phyloP scores from a whole-genome alignment of 1,140 invertebrate species.

The Phymorhynchus buccinoides region DNA sequence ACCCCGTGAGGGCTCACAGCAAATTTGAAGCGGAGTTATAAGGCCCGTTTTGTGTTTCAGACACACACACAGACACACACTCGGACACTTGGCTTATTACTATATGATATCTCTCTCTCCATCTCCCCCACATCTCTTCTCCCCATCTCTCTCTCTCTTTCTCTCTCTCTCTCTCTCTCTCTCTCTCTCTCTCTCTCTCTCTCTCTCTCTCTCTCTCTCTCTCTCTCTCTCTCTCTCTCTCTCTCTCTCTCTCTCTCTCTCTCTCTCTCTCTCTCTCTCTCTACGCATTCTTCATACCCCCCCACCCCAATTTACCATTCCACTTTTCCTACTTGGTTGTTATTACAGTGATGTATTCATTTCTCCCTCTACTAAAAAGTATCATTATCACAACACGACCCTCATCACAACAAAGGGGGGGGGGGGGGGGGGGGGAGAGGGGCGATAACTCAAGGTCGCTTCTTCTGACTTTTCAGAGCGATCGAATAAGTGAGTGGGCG shows the following conservation, averaged over 20 bases:
- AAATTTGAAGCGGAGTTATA: too few species aligned
- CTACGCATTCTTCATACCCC: background rate
- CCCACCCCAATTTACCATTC: background rate
- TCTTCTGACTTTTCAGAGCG: too few species aligned
- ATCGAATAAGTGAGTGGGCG: too few species aligned
- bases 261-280: conserved; percentile 15
- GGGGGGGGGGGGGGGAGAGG: background rate
- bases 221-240: background rate
- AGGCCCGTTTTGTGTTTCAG: too few species aligned
- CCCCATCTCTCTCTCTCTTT: background rate
- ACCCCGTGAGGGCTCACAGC: too few species aligned
- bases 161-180: background rate
- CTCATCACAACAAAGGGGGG: background rate
- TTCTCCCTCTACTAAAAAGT: too few species aligned
- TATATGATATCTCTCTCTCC: background rate
- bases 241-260: background rate
- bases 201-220: background rate
- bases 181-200: background rate
- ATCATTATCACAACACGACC: background rate
- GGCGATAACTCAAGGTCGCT: too few species aligned
- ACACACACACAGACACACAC: too few species aligned
- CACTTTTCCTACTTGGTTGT: background rate
- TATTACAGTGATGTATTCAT: too few species aligned
- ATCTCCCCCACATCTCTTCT: background rate
- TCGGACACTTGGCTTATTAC: too few species aligned